Conservation (phyloP, 2,797 vertebrate species). For the Chaenodraco wilsoni region DNA sequence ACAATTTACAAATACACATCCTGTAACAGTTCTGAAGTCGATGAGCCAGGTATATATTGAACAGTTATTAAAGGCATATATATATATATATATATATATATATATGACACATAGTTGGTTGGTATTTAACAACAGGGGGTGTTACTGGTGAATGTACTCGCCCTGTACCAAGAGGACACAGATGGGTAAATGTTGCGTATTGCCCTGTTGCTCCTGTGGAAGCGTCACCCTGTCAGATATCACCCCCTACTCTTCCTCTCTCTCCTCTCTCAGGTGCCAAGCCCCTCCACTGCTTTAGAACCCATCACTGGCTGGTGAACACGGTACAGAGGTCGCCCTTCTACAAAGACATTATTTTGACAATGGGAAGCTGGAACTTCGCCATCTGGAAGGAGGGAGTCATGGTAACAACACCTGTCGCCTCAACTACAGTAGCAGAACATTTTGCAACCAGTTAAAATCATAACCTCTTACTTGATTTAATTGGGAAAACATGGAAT, state of each 20-base stretch:
- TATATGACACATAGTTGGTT: too few relatives aligned
- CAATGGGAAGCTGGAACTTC: slow-evolving; percentile 86
- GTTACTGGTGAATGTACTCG: slow-evolving; percentile 4
- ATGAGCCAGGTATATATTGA: too few relatives aligned
- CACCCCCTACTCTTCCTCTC: slow-evolving; percentile 2
- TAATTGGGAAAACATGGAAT: background rate
- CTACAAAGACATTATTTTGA: slow-evolving; percentile 90
- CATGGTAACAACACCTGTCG: slow-evolving; percentile 78
- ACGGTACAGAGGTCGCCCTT: slow-evolving; percentile 91
- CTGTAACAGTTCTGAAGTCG: too few relatives aligned
- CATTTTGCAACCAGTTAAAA: background rate
- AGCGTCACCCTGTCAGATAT: slow-evolving; percentile 21
- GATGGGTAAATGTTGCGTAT: slow-evolving; percentile 16
- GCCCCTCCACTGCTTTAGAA: slow-evolving; percentile 70
- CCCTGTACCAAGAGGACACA: background rate
- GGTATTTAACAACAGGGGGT: too few relatives aligned
- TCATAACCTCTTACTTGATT: background rate
- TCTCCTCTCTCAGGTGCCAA: slow-evolving; percentile 82
- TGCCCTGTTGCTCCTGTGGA: background rate
- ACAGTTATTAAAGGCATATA: too few relatives aligned
- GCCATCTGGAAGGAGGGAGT: slow-evolving; percentile 94
- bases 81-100: too few relatives aligned
- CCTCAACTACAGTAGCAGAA: slow-evolving; percentile 1
- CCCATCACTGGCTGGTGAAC: slow-evolving; percentile 85
- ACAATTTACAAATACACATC: too few relatives aligned